A percentile compares a stretch with the other conserved stretches of the same genome.
These are phyloP conservation scores for Iselma pallidipennis DNA, from an alignment of 2,888 invertebrate species.

Conservation along the genomic window DNA sequence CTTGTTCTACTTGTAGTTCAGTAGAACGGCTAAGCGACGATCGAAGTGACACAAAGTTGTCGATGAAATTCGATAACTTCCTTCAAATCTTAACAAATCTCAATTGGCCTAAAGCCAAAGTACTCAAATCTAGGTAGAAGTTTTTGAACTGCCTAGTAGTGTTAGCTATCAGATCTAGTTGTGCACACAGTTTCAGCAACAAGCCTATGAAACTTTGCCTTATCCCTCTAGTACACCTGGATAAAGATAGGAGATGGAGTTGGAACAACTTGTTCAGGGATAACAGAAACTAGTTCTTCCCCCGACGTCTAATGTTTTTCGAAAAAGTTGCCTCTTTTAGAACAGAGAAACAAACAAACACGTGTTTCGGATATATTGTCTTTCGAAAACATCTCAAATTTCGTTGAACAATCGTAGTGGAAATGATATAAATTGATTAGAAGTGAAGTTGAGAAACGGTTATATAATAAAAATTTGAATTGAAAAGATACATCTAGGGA, in stretches of 20 bases:
- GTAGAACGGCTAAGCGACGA: too few relatives aligned
- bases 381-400: neutral
- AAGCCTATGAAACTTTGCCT: conserved; percentile 9
- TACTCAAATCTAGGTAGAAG: conserved; percentile 19
- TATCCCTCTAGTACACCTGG: conserved; percentile 8
- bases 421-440: neutral
- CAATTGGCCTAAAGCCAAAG: conserved; percentile 18
- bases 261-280: conserved; percentile 13
- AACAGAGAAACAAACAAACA: neutral
- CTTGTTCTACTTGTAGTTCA: too few relatives aligned
- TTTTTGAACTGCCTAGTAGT: conserved; percentile 22
- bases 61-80: too few relatives aligned
- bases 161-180: conserved; percentile 18
- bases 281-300: conserved; percentile 7
- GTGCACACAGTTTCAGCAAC: conserved; percentile 11
- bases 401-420: neutral
- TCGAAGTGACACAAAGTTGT: too few relatives aligned
- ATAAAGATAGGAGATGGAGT: too few relatives aligned
- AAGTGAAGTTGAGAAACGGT: neutral
- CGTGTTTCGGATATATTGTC: neutral
- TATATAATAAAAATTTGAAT: neutral
- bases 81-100: conserved; percentile 16
- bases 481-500: neutral
- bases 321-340: neutral
- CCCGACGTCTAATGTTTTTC: neutral